Evolutionary conservation across 2,797 vertebrate genomes (phyloP).

Genomic region (Schizopygopsis pylzovi): DNA sequence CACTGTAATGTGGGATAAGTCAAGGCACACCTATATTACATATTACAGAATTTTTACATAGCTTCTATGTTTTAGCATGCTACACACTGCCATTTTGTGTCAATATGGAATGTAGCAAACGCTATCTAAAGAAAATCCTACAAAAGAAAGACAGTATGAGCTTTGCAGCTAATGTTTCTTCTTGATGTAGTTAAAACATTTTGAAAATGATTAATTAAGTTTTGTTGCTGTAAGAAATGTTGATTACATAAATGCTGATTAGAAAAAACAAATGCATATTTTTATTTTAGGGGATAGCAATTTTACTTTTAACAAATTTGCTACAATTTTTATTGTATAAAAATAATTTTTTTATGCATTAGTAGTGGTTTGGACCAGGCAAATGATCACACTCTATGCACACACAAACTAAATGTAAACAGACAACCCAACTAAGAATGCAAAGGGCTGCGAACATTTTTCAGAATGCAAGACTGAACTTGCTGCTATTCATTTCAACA

Average conservation of each 20-base stretch:
- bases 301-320: not conserved
- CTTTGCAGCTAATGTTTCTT: not conserved
- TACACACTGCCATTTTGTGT: constrained; percentile 14
- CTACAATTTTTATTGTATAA: too few species aligned
- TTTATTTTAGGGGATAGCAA: not conserved
- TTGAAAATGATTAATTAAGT: not conserved
- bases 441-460: not conserved
- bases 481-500: not conserved
- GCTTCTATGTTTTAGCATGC: constrained; percentile 15
- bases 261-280: not conserved
- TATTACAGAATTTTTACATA: not conserved
- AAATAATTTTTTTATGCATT: too few species aligned
- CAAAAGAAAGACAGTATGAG: not conserved
- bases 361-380: not conserved
- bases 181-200: not conserved
- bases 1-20: not conserved
- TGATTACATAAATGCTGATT: not conserved
- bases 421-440: not conserved
- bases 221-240: not conserved
- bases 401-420: not conserved
- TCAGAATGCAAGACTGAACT: constrained; percentile 14
- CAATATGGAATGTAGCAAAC: constrained; percentile 9
- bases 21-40: not conserved
- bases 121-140: not conserved
- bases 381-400: not conserved